Conservation (phyloP, 2,113 vertebrate genomes). For the Tachysurus vachellii region DNA sequence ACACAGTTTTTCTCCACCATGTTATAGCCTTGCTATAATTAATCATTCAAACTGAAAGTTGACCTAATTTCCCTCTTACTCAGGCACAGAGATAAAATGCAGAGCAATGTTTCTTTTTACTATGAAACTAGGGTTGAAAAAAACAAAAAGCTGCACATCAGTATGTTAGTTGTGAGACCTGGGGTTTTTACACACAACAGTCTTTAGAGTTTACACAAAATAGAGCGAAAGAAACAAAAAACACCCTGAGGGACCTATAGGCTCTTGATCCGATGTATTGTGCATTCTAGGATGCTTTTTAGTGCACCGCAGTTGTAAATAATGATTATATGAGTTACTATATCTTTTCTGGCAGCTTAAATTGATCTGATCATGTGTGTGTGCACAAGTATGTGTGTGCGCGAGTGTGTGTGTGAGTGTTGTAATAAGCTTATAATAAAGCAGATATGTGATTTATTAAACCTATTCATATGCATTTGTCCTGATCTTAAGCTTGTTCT, state of each 20-base stretch:
- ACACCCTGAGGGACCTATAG: not conserved
- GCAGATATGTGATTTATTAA: too few relatives aligned
- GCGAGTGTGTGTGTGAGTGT: not conserved
- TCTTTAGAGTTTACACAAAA: not conserved
- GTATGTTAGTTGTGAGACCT: not conserved
- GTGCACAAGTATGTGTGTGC: too few relatives aligned
- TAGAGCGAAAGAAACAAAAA: not conserved
- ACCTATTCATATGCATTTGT: too few relatives aligned
- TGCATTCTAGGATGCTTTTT: too few relatives aligned
- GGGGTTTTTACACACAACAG: not conserved
- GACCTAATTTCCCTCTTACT: not conserved
- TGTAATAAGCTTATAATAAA: too few relatives aligned
- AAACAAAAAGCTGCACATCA: not conserved
- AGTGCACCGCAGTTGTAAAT: too few relatives aligned
- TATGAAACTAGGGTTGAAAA: not conserved
- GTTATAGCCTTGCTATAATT: not conserved
- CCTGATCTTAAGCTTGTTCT: too few relatives aligned
- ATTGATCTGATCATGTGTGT: too few relatives aligned
- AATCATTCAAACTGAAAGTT: not conserved
- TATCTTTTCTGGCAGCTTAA: too few relatives aligned
- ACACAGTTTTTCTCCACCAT: not conserved
- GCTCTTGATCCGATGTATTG: too few relatives aligned
- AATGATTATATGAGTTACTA: too few relatives aligned
- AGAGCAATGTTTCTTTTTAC: not conserved
- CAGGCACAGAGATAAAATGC: not conserved